These are phyloP conservation scores for Porites evermanni DNA, from an alignment of 92 coral and sea anemone species.

Conservation along the genomic window DNA sequence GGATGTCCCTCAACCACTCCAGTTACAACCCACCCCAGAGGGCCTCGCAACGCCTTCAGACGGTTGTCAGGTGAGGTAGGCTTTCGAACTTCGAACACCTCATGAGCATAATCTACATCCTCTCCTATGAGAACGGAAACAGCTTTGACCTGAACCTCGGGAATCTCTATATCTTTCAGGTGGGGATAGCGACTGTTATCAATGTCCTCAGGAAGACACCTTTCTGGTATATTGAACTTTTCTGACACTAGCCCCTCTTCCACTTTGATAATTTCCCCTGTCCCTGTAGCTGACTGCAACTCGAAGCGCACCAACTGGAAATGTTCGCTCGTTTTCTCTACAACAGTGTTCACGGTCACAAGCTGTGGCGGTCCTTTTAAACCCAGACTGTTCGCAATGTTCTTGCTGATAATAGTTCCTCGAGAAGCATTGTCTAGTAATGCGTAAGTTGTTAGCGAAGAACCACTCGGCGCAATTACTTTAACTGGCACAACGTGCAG, in stretches of 20 bases:
- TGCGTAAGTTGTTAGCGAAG: conserved; percentile 48
- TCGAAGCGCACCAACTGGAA: conserved; percentile 45
- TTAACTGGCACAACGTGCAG: conserved; percentile 67
- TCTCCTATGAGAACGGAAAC: conserved; percentile 68
- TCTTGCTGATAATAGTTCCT: conserved; percentile 62
- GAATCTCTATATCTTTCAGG: conserved; percentile 43
- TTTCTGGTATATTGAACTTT: conserved; percentile 55
- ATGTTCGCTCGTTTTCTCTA: conserved; percentile 38
- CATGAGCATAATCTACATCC: conserved; percentile 63
- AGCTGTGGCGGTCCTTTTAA: conserved; percentile 42
- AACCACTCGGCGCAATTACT: not conserved
- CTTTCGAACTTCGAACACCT: conserved; percentile 53
- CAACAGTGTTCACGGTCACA: conserved; percentile 44
- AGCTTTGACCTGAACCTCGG: conserved; percentile 44
- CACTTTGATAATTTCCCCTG: conserved; percentile 53
- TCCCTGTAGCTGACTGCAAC: conserved; percentile 53
- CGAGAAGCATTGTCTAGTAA: conserved; percentile 62
- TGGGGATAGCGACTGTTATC: conserved; percentile 35
- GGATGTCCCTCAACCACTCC: too few relatives aligned
- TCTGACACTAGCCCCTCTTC: conserved; percentile 61
- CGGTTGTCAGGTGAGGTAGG: conserved; percentile 28
- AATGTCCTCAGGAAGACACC: conserved; percentile 52
- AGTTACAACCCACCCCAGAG: too few relatives aligned
- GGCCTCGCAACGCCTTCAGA: conserved; percentile 44
- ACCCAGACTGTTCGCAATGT: conserved; percentile 42